Evolutionary conservation across 2,797 vertebrate species (phyloP).

Genomic region (Xerus rutilus): DNA sequence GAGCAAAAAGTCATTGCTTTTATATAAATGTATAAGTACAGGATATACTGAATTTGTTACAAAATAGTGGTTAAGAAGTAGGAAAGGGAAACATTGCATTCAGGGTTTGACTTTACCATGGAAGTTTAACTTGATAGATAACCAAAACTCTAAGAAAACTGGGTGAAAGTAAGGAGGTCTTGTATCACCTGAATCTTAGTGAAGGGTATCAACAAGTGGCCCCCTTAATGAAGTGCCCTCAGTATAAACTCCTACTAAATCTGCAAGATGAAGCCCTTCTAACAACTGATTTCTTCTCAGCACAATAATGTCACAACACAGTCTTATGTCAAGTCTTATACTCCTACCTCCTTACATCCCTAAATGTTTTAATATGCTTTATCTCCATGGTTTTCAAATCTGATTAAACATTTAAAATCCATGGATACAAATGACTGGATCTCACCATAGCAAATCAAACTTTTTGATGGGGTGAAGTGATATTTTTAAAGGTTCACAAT

Average conservation of each 20-base stretch:
- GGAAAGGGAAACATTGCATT: not conserved
- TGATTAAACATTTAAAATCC: not conserved
- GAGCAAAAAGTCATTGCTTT: not conserved
- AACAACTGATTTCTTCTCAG: not conserved
- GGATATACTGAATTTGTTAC: not conserved
- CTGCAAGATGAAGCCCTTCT: not conserved
- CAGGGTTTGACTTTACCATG: not conserved
- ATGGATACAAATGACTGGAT: not conserved
- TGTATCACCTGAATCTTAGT: not conserved
- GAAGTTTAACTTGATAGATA: not conserved
- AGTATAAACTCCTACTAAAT: not conserved
- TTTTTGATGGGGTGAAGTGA: not conserved
- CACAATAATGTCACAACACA: not conserved
- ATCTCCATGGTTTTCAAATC: not conserved
- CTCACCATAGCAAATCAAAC: not conserved
- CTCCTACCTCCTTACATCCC: not conserved
- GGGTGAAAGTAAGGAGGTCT: not conserved
- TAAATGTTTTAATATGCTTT: not conserved
- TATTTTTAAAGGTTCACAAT: not conserved
- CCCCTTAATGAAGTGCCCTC: not conserved
- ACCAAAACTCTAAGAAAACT: not conserved
- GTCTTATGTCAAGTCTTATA: not conserved
- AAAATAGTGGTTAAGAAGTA: not conserved
- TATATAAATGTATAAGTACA: not conserved
- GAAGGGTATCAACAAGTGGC: not conserved